Evolutionary conservation across 2,888 invertebrate genomes (phyloP), one percentile per base, ranked within the genome.

Genomic region (Dromius quadrimaculatus): DNA sequence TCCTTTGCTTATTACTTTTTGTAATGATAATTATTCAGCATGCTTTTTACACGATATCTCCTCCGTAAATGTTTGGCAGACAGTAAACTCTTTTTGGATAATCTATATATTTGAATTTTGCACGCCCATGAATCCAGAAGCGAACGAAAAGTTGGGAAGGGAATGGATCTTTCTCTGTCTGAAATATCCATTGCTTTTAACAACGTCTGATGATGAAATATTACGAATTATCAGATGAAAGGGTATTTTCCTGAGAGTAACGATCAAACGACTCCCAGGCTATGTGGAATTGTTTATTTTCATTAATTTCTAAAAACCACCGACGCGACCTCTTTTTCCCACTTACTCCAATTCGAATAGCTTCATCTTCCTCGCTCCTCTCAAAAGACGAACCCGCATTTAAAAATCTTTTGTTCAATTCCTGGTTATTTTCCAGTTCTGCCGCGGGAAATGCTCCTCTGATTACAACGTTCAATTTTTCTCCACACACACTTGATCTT

Each of bases 201-300:
- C 68, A 68, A 59, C 68, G 68, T 68, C 59, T 68, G 68, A 68
- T 68, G 68, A 68, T 68, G 68, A 68, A 68, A 68, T 68, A 68
- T 68, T 68, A 68, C 68, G 68, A 68, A 68, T 68, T 68, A 68
- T 68, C 68, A 68, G 68, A 68, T 68, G 68, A 68, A 68, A 68
- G 68, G 68, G 57, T 68, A 68, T 68, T 68, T 68, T 59, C 59
- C 68, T 57, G 68, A 68, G 57, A 57, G 68, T 59, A 68, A 68
- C 68, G 68, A 68, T 68, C 68, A 68, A 68, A 68, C 68, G 59
- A 45, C 68, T 59, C 34, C 57, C 43, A 57, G 68, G 68, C 68
- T 68, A 68, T 68, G 68, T 68, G 59, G 68, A 68, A 68, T 68
- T 68, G 68, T 68, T 68, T 68, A 68, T 68, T 68, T 68, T 68